Base-by-base conservation (phyloP, 2,888 invertebrate genomes). In the Ariolimax columbianus region DNA sequence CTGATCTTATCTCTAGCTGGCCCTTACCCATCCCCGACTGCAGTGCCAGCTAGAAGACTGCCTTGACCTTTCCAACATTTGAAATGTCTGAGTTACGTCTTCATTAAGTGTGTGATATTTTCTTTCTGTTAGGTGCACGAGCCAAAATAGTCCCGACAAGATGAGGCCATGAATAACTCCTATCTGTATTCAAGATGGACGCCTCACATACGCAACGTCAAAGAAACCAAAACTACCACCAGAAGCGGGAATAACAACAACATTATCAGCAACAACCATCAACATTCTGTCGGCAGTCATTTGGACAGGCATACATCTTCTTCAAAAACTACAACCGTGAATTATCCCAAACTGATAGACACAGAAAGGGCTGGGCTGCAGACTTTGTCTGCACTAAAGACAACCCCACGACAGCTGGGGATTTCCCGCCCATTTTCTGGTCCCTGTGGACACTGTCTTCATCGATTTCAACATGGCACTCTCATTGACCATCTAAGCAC, bases 141-240 rank as follows among this genome's bases (percentile, higher is more conserved):
- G 0, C 33, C 36, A 17, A 63, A 78, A 26, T 78, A 79, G 66
- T 30, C 23, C 30, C 14, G 70, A 40, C 73, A 82, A 19, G 63
- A 75, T 82, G 75, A 63, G 73, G 82, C 82, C 59, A 82, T 82
- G 82, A 82, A 14, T 75, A 30, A 33, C 82, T 4, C 7, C 38
- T 14, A 59, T 19, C 40, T 75, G 3, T 36, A 38, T 33, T 36
- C 70, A 81, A 72, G 72, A 81, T 81, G 81, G 81, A 72, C 23
- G 17, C 72, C 70, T 14, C 55, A 66, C 47, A 30, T 38, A 2
- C 2, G 36, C 38, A 23, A 14, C 14, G 9, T 59, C 11, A 23
- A 33, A 63, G 70, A 36, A 70, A 14, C 51, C 66, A 66, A 63
- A 9, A 7, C 3, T 30, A 38, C 40, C 0, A 66, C 68, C 47